Percentiles rank a stretch among this genome's conserved stretches.
Conservation (phyloP, 2,113 vertebrate genomes). For the Semicossyphus pulcher region DNA sequence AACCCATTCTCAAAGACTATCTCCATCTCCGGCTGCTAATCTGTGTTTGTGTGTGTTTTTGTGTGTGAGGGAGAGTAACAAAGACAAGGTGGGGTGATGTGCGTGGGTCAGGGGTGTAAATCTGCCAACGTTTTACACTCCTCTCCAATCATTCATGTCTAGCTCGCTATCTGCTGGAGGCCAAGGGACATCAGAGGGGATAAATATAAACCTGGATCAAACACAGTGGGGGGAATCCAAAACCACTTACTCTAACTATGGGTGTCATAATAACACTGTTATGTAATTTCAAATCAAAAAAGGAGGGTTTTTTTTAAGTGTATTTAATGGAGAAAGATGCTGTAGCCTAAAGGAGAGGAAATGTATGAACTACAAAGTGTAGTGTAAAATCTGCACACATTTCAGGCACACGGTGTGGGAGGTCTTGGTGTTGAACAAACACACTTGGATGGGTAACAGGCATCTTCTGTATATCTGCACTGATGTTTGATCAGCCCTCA, state of each 20-base stretch:
- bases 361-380: background rate
- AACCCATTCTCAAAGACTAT: slow-evolving; percentile 1
- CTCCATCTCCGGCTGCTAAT: slow-evolving; percentile 22
- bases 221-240: background rate
- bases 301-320: background rate
- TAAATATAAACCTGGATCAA: slow-evolving; percentile 28
- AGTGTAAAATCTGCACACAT: background rate
- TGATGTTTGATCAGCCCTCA: slow-evolving; percentile 34
- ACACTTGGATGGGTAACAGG: slow-evolving; percentile 29
- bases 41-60: slow-evolving; percentile 23
- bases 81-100: background rate
- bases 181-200: slow-evolving; percentile 7
- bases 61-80: slow-evolving; percentile 7
- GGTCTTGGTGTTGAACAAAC: slow-evolving; percentile 50
- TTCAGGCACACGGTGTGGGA: slow-evolving; percentile 33
- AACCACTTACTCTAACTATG: background rate
- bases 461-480: slow-evolving; percentile 22
- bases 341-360: background rate
- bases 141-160: slow-evolving; percentile 30
- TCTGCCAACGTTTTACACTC: slow-evolving; percentile 25
- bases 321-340: background rate
- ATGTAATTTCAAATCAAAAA: background rate
- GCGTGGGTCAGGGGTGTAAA: slow-evolving; percentile 46
- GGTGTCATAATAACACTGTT: background rate
- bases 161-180: slow-evolving; percentile 6